Evolutionary conservation across 2,888 invertebrate species (phyloP).

Genomic region (Diabrotica balteata): DNA sequence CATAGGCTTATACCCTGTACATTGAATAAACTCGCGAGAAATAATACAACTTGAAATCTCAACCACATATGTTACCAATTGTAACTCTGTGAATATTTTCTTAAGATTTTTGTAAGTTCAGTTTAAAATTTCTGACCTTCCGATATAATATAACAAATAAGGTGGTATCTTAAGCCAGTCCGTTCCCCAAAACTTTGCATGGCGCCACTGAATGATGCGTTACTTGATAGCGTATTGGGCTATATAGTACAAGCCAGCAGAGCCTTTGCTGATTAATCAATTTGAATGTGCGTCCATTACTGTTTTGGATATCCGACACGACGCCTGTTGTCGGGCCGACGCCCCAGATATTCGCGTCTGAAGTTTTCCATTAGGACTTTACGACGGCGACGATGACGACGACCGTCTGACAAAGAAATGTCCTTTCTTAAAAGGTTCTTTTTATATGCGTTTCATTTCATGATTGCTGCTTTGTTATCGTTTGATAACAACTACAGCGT

Average conservation of each 20-base stretch:
- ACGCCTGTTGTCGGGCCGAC: slow-evolving; percentile 29
- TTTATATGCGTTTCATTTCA: neutral
- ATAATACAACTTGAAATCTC: too few relatives aligned
- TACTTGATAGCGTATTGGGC: slow-evolving; percentile 19
- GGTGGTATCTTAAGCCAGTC: too few relatives aligned
- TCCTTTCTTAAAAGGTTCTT: too few relatives aligned
- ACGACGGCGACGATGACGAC: neutral
- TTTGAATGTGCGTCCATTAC: slow-evolving; percentile 25
- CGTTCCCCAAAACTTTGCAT: neutral
- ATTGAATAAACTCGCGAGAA: too few relatives aligned
- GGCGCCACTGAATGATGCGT: slow-evolving; percentile 27
- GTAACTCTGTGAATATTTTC: too few relatives aligned
- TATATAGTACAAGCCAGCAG: slow-evolving; percentile 3
- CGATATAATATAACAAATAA: too few relatives aligned
- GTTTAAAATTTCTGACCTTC: too few relatives aligned
- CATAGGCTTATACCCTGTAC: too few relatives aligned
- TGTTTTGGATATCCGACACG: slow-evolving; percentile 14
- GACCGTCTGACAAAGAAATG: neutral
- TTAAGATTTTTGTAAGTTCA: too few relatives aligned
- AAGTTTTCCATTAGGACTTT: slow-evolving; percentile 23
- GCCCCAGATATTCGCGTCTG: slow-evolving; percentile 28
- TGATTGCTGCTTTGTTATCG: neutral
- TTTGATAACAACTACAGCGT: too few relatives aligned
- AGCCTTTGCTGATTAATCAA: slow-evolving; percentile 30
- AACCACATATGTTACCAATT: too few relatives aligned